Conservation (phyloP, 1,140 invertebrate species). For the Thaumatotibia leucotreta region DNA sequence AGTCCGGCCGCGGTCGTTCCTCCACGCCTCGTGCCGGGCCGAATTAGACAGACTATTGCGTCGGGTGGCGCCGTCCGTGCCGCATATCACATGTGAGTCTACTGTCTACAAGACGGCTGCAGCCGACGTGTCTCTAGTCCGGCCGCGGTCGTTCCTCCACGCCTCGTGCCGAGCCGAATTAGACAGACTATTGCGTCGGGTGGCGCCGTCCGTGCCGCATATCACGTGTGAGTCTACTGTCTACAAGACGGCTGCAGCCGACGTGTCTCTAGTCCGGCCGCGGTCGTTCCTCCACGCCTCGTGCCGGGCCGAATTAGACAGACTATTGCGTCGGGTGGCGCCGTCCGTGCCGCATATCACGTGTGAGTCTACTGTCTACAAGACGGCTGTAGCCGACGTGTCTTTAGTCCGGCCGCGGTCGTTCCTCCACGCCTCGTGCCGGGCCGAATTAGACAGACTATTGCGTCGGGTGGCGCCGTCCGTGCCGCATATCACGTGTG, state of each 20-base stretch:
- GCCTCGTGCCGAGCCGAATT: conserved; percentile 80
- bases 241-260: conserved; percentile 77
- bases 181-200: conserved; percentile 75
- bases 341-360: neutral
- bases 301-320: conserved; percentile 80
- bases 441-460: no score
- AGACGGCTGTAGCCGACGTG: no score
- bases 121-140: conserved; percentile 82
- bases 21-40: conserved; percentile 79
- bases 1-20: conserved; percentile 82
- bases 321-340: conserved; percentile 66
- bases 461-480: no score
- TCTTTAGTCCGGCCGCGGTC: no score
- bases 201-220: conserved; percentile 6
- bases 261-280: conserved; percentile 83
- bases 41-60: conserved; percentile 80
- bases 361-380: neutral
- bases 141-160: conserved; percentile 81
- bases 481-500: no score
- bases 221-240: conserved; percentile 3
- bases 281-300: conserved; percentile 81
- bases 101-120: conserved; percentile 73
- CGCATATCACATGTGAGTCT: conserved; percentile 5
- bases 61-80: conserved; percentile 15
- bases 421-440: no score